Conservation (phyloP, 2,888 invertebrate species). For the Diaprepes abbreviatus region DNA sequence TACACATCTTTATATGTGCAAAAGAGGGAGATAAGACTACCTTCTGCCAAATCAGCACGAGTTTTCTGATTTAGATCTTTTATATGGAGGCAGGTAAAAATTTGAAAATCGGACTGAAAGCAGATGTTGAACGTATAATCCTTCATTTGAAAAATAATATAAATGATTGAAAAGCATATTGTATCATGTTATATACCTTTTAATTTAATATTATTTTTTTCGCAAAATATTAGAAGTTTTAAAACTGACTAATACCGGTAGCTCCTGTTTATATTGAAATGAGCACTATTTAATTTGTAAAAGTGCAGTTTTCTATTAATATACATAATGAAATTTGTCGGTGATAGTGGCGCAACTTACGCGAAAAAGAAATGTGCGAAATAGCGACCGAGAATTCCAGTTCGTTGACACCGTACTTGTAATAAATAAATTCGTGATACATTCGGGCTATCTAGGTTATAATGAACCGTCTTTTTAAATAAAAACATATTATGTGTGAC, state of each 20-base stretch:
- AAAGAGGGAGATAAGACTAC: too few relatives aligned
- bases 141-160: too few relatives aligned
- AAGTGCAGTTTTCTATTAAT: not conserved
- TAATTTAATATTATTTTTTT: too few relatives aligned
- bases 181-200: too few relatives aligned
- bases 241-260: too few relatives aligned
- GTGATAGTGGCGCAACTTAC: not conserved
- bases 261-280: not conserved
- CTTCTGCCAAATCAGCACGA: too few relatives aligned
- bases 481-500: conserved; percentile 2
- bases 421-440: conserved; percentile 25
- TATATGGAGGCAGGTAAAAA: conserved; percentile 16
- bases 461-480: conserved; percentile 9
- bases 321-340: not conserved
- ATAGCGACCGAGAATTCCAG: conserved; percentile 7
- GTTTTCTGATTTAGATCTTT: conserved; percentile 8
- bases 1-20: too few relatives aligned
- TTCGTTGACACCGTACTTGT: conserved; percentile 22
- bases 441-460: conserved; percentile 24
- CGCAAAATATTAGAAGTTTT: too few relatives aligned
- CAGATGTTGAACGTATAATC: conserved; percentile 12
- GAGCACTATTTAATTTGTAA: not conserved
- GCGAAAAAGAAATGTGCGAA: conserved; percentile 18
- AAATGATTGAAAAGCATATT: too few relatives aligned
- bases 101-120: not conserved